These are phyloP conservation scores for Zele albiditarsus DNA, from an alignment of 2,888 invertebrate genomes.

Conservation along the genomic window DNA sequence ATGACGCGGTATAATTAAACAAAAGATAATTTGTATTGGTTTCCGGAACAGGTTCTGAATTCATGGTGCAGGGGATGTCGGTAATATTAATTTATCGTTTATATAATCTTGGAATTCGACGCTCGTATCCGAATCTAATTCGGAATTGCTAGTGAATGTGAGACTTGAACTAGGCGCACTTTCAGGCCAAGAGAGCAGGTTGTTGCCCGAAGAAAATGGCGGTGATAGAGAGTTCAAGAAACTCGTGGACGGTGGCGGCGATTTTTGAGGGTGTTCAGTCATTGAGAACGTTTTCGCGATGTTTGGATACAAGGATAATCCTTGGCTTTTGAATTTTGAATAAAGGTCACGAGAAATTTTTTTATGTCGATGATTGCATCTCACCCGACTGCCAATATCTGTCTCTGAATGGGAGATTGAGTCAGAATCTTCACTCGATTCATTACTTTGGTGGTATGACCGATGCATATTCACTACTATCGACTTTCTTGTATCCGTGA, in stretches of 20 bases:
- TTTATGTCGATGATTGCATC: conserved; percentile 65
- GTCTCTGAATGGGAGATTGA: conserved; percentile 76
- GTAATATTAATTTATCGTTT: conserved; percentile 68
- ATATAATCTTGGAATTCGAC: conserved; percentile 72
- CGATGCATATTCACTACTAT: conserved; percentile 63
- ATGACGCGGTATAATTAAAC: too few relatives aligned
- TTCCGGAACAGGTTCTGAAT: not conserved
- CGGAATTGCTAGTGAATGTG: conserved; percentile 71
- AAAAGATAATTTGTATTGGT: too few relatives aligned
- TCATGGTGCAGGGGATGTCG: conserved; percentile 70
- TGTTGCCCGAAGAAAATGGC: conserved; percentile 69
- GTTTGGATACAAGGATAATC: conserved; percentile 66
- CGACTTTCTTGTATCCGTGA: conserved; percentile 66
- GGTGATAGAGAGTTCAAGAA: conserved; percentile 76
- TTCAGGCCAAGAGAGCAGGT: conserved; percentile 69
- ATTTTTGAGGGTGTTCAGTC: conserved; percentile 69
- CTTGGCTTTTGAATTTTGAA: conserved; percentile 72
- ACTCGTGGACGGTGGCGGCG: conserved; percentile 76
- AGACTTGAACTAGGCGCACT: conserved; percentile 70
- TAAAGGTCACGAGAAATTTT: conserved; percentile 70
- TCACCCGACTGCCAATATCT: conserved; percentile 73
- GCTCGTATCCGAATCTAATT: conserved; percentile 70
- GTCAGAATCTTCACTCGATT: conserved; percentile 70
- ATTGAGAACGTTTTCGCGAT: conserved; percentile 62
- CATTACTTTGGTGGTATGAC: conserved; percentile 66